These are phyloP conservation scores for Sebastes trivittatus DNA, from an alignment of 2,797 vertebrate genomes.

Conservation along the genomic window DNA sequence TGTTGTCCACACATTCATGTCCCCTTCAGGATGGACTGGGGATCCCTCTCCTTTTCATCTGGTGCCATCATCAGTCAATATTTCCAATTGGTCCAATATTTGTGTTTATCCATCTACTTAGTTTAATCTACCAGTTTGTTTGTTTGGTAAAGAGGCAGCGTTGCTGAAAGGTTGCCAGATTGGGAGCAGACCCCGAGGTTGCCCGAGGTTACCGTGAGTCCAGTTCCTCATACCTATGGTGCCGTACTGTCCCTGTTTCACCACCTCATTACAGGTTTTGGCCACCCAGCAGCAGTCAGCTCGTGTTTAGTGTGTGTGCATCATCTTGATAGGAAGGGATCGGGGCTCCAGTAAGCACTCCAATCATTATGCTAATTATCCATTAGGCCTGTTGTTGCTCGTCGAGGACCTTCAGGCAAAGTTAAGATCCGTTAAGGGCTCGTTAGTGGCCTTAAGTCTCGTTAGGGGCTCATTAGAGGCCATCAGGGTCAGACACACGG, in stretches of 20 bases:
- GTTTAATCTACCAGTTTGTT: no score
- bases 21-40: no score
- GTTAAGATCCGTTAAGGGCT: constrained; percentile 7
- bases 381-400: constrained; percentile 32
- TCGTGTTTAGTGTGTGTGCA: background rate
- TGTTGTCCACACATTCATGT: no score
- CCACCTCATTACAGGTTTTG: background rate
- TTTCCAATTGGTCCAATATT: no score
- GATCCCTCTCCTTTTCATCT: no score
- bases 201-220: background rate
- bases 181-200: background rate
- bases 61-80: no score
- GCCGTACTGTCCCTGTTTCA: background rate
- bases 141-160: no score
- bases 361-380: constrained; percentile 42
- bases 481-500: constrained; percentile 43
- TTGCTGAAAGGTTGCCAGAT: no score
- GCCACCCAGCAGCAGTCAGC: background rate
- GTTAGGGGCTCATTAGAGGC: constrained; percentile 52
- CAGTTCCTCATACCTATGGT: background rate
- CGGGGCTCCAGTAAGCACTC: constrained; percentile 25
- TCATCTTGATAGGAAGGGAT: constrained; percentile 20
- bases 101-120: no score
- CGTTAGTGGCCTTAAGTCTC: constrained; percentile 49
- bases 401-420: constrained; percentile 30